Base-by-base conservation (phyloP, 2,113 vertebrate genomes). In the Dasypus novemcinctus region DNA sequence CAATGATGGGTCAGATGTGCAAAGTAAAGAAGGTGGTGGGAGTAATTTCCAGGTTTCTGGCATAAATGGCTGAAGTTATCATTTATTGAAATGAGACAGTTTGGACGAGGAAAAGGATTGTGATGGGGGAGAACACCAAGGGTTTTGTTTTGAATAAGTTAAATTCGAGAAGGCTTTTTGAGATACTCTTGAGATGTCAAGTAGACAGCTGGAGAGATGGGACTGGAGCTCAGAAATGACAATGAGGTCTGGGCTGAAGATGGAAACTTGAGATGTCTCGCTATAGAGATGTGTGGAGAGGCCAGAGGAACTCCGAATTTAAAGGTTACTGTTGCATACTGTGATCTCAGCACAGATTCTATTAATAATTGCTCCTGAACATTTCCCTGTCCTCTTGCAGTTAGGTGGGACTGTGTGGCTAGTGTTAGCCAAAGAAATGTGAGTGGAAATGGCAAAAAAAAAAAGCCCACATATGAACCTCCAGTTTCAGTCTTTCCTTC, bases 121-220 rank as follows among this genome's bases (percentile, higher is more conserved):
- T 61, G 72, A 82, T 38, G 27, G 29, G 13, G 13, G 54, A 85
- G 66, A 43, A 36, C 27, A 21, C 68, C 36, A 74, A 71, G 63
- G 31, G 29, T 86, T 93, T 95, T 87, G 9, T 90, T 96, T 90
- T 27, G 63, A 81, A 66, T 94, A 76, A 33, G 68, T 74, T 84
- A 86, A 54, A 72, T 63, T 74, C 46, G 87, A 88, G 85, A 87
- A 54, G 7, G n/a, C n/a, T 31, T 61, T 87, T 82, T 41, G 52
- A 93, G 25, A 52, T 78, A 80, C 61, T n/a, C 31, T 57, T 87
- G 81, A 91, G 46, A 66, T 72, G 43, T 66, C 76, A 91, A 36
- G 31, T 63, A 85, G 54, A 63, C 29, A 52, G 49, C 69, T 87
- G 81, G 33, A 36, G 41, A 63, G 76, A 38, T 27, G 63, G 78